phyloP scores from a whole-genome alignment of 2,113 vertebrate species.

The Trinectes maculatus region DNA sequence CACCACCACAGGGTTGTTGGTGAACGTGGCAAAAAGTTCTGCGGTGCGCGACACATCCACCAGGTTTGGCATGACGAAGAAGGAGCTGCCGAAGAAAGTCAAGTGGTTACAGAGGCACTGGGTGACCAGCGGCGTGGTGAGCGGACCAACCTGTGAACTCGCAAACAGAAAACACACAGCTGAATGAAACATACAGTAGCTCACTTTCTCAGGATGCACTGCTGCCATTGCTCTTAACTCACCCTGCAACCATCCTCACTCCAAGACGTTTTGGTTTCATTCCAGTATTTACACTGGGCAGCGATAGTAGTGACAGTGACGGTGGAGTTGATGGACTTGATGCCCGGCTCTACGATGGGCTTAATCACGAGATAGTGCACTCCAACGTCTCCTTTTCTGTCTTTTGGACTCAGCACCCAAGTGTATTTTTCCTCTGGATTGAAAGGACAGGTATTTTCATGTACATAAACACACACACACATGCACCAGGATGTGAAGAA shows the following conservation, averaged over 20 bases:
- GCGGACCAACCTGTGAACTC: constrained; percentile 87
- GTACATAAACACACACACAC: background rate
- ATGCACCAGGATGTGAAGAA: background rate
- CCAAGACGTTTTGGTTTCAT: constrained; percentile 84
- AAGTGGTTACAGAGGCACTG: constrained; percentile 95
- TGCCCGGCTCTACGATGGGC: constrained; percentile 78
- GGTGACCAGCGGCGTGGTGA: constrained; percentile 81
- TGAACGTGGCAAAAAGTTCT: constrained; percentile 91
- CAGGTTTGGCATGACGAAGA: constrained; percentile 90
- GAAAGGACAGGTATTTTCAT: constrained; percentile 15
- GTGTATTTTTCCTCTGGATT: constrained; percentile 84
- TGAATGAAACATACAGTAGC: background rate
- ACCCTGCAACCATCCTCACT: constrained; percentile 89
- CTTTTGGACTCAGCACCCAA: constrained; percentile 88
- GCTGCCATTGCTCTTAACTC: constrained; percentile 53
- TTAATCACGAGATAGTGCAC: constrained; percentile 86
- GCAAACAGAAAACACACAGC: constrained; percentile 17
- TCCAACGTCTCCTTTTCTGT: constrained; percentile 82
- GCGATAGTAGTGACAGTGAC: constrained; percentile 86
- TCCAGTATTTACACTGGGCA: constrained; percentile 92
- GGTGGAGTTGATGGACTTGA: constrained; percentile 74
- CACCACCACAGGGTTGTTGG: constrained; percentile 91
- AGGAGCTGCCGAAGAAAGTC: constrained; percentile 94
- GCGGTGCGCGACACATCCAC: constrained; percentile 86
- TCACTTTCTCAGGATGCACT: background rate